Base-by-base conservation (phyloP, 2,888 invertebrate species). In the Acleris sparsana region DNA sequence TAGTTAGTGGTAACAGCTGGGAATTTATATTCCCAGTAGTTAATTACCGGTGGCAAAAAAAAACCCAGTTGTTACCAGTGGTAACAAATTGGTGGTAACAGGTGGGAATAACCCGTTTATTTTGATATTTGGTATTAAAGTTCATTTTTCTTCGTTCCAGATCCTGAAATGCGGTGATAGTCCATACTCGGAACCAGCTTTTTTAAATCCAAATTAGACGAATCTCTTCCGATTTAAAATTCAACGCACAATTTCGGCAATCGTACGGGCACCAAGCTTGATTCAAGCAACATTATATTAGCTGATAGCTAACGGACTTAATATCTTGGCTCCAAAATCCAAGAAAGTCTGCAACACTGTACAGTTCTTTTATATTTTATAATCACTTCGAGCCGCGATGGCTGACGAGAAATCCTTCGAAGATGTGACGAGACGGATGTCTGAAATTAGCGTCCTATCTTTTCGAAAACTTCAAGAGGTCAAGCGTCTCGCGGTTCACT, bases 161-260 rank as follows among this genome's bases (percentile, higher is more conserved):
- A 87, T 92, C 90, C 90, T 92, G 91, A 89, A 79, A 91, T 91
- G 92, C 89, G 88, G 88, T 89, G 84, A 88, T 83, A 85, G 79
- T 83, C 80, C 69, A 77, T 75, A 77, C 79, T 81, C 74, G 78
- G 72, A 67, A 69, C 71, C 76, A 79, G 77, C 76, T 75, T 77
- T 82, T 80, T 81, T 81, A 80, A 77, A 75, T 72, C 77, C 78
- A 78, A 78, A 78, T 76, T 79, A 75, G 75, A 72, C 72, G 75
- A 75, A 71, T 74, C 76, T 77, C 71, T 73, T 68, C 59, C 22
- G 52, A 68, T 73, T 53, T 25, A 52, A 60, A 53, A 53, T 48
- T 58, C 29, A 69, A 44, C 51, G 73, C 76, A 61, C 60, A 69
- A 62, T 29, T 73, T 75, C 63, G 73, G 71, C 62, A 63, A n/a